A percentile compares a stretch with the other conserved stretches of the same genome.
Evolutionary conservation across 2,888 invertebrate species (phyloP).

Genomic region (Sinodicranocentrus sp.): DNA sequence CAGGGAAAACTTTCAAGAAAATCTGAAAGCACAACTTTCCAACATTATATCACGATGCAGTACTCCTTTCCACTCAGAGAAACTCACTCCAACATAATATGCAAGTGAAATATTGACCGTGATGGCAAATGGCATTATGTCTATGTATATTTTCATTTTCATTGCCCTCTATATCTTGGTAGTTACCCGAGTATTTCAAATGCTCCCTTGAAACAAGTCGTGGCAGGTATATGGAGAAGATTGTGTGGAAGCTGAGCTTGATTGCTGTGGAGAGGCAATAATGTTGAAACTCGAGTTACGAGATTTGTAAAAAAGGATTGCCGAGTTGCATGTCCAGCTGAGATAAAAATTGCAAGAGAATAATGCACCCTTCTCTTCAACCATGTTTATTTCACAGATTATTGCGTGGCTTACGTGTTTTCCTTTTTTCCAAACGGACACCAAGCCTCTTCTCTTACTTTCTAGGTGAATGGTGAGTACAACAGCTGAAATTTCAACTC

Average conservation of each 20-base stretch:
- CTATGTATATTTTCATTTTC: slow-evolving; percentile 9
- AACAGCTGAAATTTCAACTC: slow-evolving; percentile 50
- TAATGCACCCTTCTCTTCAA: slow-evolving; percentile 33
- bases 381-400: background rate
- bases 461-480: background rate
- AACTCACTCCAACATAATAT: too few relatives aligned
- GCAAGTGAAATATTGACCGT: slow-evolving; percentile 20
- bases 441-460: too few relatives aligned
- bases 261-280: background rate
- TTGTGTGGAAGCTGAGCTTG: background rate
- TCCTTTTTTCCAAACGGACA: too few relatives aligned
- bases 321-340: slow-evolving; percentile 33
- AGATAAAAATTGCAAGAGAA: slow-evolving; percentile 57
- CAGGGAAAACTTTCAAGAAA: background rate
- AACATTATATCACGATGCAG: too few relatives aligned
- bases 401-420: background rate
- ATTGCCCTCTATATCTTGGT: too few relatives aligned
- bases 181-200: too few relatives aligned
- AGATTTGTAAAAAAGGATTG: slow-evolving; percentile 15
- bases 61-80: too few relatives aligned
- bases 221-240: too few relatives aligned
- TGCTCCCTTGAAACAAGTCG: too few relatives aligned
- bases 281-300: background rate
- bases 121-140: slow-evolving; percentile 26
- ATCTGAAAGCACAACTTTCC: too few relatives aligned